Evolutionary conservation across 2,797 vertebrate genomes (phyloP).

Genomic region (Mormyrus proboscirostris): DNA sequence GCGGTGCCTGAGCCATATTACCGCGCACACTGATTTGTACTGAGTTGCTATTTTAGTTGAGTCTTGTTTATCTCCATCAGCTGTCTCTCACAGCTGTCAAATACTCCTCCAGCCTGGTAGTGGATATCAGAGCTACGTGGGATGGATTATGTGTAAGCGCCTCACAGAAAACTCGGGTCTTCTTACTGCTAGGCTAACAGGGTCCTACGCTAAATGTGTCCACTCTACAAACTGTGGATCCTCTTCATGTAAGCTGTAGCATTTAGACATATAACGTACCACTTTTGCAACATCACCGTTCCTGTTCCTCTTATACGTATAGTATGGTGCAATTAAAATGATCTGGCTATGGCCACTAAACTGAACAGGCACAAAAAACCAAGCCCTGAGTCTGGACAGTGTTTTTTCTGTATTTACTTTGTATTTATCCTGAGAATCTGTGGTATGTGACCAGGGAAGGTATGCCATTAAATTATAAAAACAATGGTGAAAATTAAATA

Average conservation of each 20-base stretch:
- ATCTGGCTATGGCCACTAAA: conserved; percentile 45
- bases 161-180: conserved; percentile 50
- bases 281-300: conserved; percentile 45
- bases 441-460: not conserved
- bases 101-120: conserved; percentile 63
- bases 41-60: conserved; percentile 56
- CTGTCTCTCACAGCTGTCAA: conserved; percentile 81
- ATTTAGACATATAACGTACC: conserved; percentile 47
- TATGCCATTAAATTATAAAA: not conserved
- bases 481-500: not conserved
- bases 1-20: conserved; percentile 76
- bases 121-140: conserved; percentile 78
- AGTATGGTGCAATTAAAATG: conserved; percentile 56
- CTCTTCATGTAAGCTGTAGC: conserved; percentile 28
- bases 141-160: conserved; percentile 70
- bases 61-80: conserved; percentile 78
- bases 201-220: conserved; percentile 52
- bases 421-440: conserved; percentile 12
- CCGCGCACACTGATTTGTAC: conserved; percentile 80
- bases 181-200: conserved; percentile 70
- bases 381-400: not conserved
- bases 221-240: conserved; percentile 38
- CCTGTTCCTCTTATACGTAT: conserved; percentile 56
- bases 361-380: conserved; percentile 32
- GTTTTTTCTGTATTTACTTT: conserved; percentile 39